A percentile compares a stretch with the other conserved stretches of the same genome.
phyloP scores from a whole-genome alignment of 2,888 invertebrate species.

The Mythimna impura region DNA sequence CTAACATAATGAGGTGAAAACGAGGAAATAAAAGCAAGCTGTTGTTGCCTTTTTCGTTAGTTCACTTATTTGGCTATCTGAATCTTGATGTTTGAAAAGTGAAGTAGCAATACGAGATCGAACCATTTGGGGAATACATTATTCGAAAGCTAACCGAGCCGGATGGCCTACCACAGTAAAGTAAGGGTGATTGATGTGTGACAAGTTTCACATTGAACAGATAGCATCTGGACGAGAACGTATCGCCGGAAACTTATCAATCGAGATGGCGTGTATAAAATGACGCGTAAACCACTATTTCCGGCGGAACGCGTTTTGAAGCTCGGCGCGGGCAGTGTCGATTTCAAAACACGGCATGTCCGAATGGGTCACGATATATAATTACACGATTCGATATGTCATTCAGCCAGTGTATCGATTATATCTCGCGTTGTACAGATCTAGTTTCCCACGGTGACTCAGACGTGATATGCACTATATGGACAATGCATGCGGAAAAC shows the following conservation, averaged over 20 bases:
- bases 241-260: constrained; percentile 75
- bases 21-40: constrained; percentile 26
- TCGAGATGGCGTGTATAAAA: constrained; percentile 70
- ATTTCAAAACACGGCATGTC: constrained; percentile 71
- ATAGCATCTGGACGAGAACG: constrained; percentile 60
- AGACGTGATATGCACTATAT: constrained; percentile 45
- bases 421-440: constrained; percentile 71
- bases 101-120: constrained; percentile 29
- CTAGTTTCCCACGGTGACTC: constrained; percentile 75
- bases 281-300: constrained; percentile 74
- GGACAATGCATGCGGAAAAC: constrained; percentile 52
- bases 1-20: constrained; percentile 36
- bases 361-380: constrained; percentile 72
- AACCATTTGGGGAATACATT: constrained; percentile 28
- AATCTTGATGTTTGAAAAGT: constrained; percentile 52
- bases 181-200: constrained; percentile 57
- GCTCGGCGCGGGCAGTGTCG: constrained; percentile 61
- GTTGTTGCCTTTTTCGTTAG: constrained; percentile 28
- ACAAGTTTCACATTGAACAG: constrained; percentile 64
- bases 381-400: constrained; percentile 77
- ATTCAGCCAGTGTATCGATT: constrained; percentile 73
- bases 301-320: constrained; percentile 70
- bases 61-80: constrained; percentile 49
- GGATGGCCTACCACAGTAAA: constrained; percentile 46
- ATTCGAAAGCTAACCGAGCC: constrained; percentile 51